Conservation (phyloP, 2,888 invertebrate species). For the Dicranocentrus wangi region DNA sequence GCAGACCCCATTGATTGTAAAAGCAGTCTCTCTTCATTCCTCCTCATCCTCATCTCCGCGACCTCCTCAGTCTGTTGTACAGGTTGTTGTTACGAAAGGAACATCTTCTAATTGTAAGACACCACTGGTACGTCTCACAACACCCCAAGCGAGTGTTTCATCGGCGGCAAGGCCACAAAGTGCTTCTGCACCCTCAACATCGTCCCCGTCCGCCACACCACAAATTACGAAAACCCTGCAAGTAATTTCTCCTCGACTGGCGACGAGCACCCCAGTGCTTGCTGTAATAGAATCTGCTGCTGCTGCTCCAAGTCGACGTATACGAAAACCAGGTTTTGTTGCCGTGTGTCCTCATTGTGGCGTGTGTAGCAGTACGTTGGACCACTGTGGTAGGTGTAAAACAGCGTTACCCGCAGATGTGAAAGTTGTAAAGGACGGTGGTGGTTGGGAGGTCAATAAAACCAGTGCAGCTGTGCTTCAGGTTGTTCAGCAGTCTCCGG, state of each 20-base stretch:
- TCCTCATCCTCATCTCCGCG: no score
- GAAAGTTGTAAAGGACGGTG: constrained; percentile 41
- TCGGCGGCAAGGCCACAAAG: constrained; percentile 48
- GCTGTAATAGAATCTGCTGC: not conserved
- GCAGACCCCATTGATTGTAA: no score
- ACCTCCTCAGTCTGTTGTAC: no score
- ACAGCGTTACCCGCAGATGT: constrained; percentile 40
- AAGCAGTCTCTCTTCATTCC: no score
- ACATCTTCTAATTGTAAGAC: no score
- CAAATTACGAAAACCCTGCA: not conserved
- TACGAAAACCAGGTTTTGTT: constrained; percentile 34
- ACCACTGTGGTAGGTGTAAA: constrained; percentile 62
- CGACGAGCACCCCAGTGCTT: not conserved
- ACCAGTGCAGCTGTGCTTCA: constrained; percentile 5
- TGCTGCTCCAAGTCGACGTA: not conserved
- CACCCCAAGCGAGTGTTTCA: no score
- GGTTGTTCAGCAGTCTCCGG: not conserved
- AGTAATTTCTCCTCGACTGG: not conserved
- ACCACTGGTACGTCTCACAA: no score
- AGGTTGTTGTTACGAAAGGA: no score
- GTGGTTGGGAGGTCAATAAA: constrained; percentile 22
- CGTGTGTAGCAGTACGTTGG: constrained; percentile 43
- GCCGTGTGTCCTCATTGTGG: constrained; percentile 68
- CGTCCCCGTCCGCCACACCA: not conserved
- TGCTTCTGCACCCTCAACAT: constrained; percentile 8